Base-by-base conservation (phyloP, 2,113 vertebrate species). In the Corythaixoides concolor region DNA sequence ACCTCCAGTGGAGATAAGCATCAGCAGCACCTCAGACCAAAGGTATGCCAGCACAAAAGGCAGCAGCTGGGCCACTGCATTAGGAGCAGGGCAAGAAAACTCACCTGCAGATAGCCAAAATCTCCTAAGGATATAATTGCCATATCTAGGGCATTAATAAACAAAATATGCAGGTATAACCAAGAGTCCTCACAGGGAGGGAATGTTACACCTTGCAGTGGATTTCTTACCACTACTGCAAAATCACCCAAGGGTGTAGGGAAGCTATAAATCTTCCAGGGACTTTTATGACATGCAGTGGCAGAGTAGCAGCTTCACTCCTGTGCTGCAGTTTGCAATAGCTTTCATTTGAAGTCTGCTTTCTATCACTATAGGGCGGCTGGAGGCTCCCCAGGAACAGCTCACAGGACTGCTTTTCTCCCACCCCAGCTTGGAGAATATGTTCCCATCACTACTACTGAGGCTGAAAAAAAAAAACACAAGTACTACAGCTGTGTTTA, bases 141-240 rank as follows among this genome's bases (percentile, higher is more conserved):
- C 16, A 41, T 26, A 74, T n/a, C 56, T 64, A 68, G 16, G 50
- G 77, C 53, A 56, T 60, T 78, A 70, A 70, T 68, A 93, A 94
- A 93, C 79, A 81, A 94, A 81, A 64, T 28, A 18, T 7, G 43
- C 49, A 94, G 55, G 32, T 68, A 37, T 20, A 89, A 50, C 21
- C 4, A 5, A 62, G 39, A 50, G 27, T 33, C 55, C 91, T 87
- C 2, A 0, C 18, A 53, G 28, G 63, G 11, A 95, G 22, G 18
- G 39, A 90, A 75, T 24, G 63, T 58, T 89, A 63, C 60, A 88
- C 62, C 72, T 82, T 68, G 39, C 73, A 80, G 52, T n/a, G 27
- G 28, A 91, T 88, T 91, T 91, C 79, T 93, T 11, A 37, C 41
- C 62, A n/a, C 85, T 77, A 13, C 88, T 76, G 55, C 94, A 97